A percentile compares a stretch with the other conserved stretches of the same genome.
phyloP scores from a whole-genome alignment of 1,140 invertebrate species.

The Drosophila baimaii region DNA sequence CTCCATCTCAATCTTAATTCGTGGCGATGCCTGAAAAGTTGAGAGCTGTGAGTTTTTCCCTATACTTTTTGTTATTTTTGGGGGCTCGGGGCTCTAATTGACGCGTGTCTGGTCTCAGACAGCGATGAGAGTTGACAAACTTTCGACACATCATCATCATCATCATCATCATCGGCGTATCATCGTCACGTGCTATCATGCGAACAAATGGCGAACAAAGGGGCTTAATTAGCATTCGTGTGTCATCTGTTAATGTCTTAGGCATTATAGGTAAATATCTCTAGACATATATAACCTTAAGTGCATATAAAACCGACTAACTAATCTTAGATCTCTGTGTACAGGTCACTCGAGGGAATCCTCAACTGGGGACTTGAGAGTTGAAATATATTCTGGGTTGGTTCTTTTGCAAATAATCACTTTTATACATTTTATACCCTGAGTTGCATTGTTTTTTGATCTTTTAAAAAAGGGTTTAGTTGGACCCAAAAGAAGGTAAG shows the following conservation, averaged over 20 bases:
- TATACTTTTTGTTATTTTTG: slow-evolving; percentile 1
- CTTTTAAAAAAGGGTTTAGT: too few relatives aligned
- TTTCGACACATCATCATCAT: slow-evolving; percentile 43
- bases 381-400: neutral
- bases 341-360: slow-evolving; percentile 13
- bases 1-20: slow-evolving; percentile 11
- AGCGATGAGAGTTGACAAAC: slow-evolving; percentile 62
- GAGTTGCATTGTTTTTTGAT: too few relatives aligned
- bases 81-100: slow-evolving; percentile 58
- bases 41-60: neutral
- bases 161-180: slow-evolving; percentile 23
- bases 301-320: neutral
- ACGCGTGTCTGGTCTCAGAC: slow-evolving; percentile 62
- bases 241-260: slow-evolving; percentile 59
- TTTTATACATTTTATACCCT: too few relatives aligned
- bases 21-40: slow-evolving; percentile 4
- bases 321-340: neutral
- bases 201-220: slow-evolving; percentile 68
- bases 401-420: too few relatives aligned
- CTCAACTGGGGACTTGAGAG: neutral
- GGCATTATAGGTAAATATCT: slow-evolving; percentile 20
- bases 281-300: slow-evolving; percentile 9
- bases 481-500: too few relatives aligned
- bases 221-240: slow-evolving; percentile 71
- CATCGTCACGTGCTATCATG: slow-evolving; percentile 59